phyloP scores from a whole-genome alignment of 1,140 invertebrate species.

The Drosophila bocqueti region DNA sequence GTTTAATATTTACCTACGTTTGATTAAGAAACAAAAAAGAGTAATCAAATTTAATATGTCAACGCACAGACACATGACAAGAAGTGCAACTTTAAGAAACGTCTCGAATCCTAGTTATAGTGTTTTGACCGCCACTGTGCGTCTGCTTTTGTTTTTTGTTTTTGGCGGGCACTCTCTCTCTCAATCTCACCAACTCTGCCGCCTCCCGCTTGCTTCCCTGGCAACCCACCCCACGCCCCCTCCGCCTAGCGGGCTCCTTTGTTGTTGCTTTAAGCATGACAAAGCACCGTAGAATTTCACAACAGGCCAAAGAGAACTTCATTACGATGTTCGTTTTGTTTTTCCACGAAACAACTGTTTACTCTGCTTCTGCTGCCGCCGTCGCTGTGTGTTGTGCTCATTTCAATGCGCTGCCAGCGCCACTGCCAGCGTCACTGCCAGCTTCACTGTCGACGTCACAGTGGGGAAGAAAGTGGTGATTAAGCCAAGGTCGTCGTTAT shows the following conservation, averaged over 20 bases:
- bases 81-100: background rate
- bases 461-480: background rate
- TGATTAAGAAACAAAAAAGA: background rate
- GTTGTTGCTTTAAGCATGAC: conserved; percentile 79
- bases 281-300: conserved; percentile 83
- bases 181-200: conserved; percentile 43
- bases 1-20: too few species aligned
- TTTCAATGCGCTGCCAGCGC: conserved; percentile 65
- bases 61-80: background rate
- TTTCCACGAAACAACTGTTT: conserved; percentile 84
- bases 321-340: conserved; percentile 82
- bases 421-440: conserved; percentile 39
- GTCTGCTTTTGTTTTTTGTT: conserved; percentile 56
- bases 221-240: conserved; percentile 11
- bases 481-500: too few species aligned
- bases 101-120: background rate
- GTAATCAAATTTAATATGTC: too few species aligned
- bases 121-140: background rate
- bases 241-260: conserved; percentile 1
- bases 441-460: background rate
- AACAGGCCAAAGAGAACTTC: conserved; percentile 76
- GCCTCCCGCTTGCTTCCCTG: conserved; percentile 22
- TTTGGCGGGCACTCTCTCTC: conserved; percentile 75
- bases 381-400: conserved; percentile 59
- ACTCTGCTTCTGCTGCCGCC: conserved; percentile 54